Conservation (phyloP, 2,888 invertebrate species). For the Lordiphosa andalusiaca region DNA sequence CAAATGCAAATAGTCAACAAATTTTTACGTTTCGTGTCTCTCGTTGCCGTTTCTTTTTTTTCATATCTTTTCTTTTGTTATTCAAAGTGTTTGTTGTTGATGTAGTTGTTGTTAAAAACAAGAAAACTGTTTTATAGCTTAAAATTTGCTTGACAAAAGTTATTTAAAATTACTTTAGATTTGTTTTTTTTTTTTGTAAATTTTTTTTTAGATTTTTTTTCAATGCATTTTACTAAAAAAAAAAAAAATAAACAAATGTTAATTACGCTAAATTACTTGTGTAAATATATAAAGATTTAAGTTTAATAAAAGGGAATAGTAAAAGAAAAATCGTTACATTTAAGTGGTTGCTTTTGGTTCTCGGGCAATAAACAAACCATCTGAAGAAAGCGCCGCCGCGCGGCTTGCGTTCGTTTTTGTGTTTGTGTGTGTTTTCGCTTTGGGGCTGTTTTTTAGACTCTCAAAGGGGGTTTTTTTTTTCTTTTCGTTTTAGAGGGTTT, state of each 20-base stretch:
- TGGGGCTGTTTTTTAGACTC: conserved; percentile 19
- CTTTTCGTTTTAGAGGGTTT: conserved; percentile 19
- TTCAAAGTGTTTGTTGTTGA: conserved; percentile 28
- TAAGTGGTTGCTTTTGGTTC: conserved; percentile 26
- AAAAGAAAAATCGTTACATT: conserved; percentile 60
- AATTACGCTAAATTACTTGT: conserved; percentile 71
- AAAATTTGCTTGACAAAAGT: conserved; percentile 50
- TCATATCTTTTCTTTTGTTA: conserved; percentile 25
- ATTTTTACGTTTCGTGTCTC: conserved; percentile 53
- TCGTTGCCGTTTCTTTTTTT: conserved; percentile 32
- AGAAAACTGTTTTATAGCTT: conserved; percentile 70
- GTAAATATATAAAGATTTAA: conserved; percentile 65
- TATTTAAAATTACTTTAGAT: conserved; percentile 65
- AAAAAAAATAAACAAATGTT: conserved; percentile 62
- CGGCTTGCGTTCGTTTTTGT: conserved; percentile 45
- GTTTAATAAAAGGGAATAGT: conserved; percentile 53
- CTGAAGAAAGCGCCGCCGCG: conserved; percentile 30
- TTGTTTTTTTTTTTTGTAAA: conserved; percentile 36
- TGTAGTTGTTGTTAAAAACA: conserved; percentile 71
- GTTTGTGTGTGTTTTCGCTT: conserved; percentile 31
- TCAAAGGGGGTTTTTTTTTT: conserved; percentile 29
- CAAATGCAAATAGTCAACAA: conserved; percentile 76
- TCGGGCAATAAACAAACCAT: conserved; percentile 15
- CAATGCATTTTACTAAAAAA: conserved; percentile 58
- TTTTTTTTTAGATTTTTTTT: conserved; percentile 49